Evolutionary conservation across 2,113 vertebrate species (phyloP).

Genomic region (Eclectus roratus): DNA sequence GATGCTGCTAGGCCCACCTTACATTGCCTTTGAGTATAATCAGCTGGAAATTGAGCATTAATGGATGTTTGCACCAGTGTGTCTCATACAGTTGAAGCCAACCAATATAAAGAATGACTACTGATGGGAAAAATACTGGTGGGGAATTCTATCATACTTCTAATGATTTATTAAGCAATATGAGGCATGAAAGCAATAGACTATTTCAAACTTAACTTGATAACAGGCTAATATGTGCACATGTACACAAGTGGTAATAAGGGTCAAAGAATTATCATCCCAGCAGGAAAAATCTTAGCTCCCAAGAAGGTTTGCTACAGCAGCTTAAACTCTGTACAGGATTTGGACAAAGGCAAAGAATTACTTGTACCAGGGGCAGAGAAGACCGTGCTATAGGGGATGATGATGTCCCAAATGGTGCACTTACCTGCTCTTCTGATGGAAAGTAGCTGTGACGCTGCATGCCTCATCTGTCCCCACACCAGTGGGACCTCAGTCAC

Average conservation of each 20-base stretch:
- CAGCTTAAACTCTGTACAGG: background rate
- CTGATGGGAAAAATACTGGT: background rate
- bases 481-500: background rate
- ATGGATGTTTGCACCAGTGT: background rate
- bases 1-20: background rate
- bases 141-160: background rate
- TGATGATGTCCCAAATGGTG: background rate
- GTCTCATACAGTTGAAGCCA: background rate
- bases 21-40: background rate
- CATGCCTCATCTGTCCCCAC: background rate
- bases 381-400: background rate
- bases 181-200: background rate
- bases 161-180: background rate
- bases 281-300: background rate
- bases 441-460: background rate
- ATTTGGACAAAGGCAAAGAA: background rate
- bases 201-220: background rate
- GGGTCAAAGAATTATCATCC: background rate
- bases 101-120: background rate
- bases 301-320: background rate
- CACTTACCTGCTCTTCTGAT: background rate
- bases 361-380: background rate
- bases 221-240: background rate
- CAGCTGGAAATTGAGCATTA: background rate
- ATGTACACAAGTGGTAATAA: background rate